phyloP scores from a whole-genome alignment of 2,888 invertebrate genomes.

The Xylota sylvarum region DNA sequence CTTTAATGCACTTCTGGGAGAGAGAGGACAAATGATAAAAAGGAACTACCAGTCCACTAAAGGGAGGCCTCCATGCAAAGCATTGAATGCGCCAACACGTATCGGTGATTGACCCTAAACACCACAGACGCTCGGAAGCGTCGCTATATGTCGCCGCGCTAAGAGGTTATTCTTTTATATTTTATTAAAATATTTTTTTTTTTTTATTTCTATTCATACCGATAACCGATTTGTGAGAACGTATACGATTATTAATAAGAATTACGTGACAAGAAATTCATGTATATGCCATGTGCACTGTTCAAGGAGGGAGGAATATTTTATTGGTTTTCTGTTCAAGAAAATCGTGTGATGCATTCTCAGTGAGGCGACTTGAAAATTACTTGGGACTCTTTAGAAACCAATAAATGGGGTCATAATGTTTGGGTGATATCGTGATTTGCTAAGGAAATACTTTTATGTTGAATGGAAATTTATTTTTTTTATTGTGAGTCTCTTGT shows the following conservation, averaged over 20 bases:
- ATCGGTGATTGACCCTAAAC: conserved; percentile 77
- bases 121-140: conserved; percentile 63
- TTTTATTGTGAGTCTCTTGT: conserved; percentile 8
- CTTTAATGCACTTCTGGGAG: conserved; percentile 42
- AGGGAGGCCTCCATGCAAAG: conserved; percentile 23
- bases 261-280: conserved; percentile 75
- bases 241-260: conserved; percentile 73
- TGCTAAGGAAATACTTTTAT: conserved; percentile 43
- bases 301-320: background rate
- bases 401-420: conserved; percentile 70
- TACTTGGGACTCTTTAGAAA: conserved; percentile 35
- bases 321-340: conserved; percentile 8
- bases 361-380: conserved; percentile 30
- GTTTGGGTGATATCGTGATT: conserved; percentile 25
- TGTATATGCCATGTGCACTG: conserved; percentile 16
- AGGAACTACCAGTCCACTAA: conserved; percentile 32
- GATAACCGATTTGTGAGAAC: conserved; percentile 70
- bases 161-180: conserved; percentile 23
- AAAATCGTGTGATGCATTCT: conserved; percentile 67
- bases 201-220: conserved; percentile 49
- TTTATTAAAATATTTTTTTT: conserved; percentile 28
- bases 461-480: conserved; percentile 4
- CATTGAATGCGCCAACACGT: conserved; percentile 60
- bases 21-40: conserved; percentile 38
- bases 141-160: conserved; percentile 27